Base-by-base conservation (phyloP, 2,113 vertebrate species). In the Herpetotheres cachinnans region DNA sequence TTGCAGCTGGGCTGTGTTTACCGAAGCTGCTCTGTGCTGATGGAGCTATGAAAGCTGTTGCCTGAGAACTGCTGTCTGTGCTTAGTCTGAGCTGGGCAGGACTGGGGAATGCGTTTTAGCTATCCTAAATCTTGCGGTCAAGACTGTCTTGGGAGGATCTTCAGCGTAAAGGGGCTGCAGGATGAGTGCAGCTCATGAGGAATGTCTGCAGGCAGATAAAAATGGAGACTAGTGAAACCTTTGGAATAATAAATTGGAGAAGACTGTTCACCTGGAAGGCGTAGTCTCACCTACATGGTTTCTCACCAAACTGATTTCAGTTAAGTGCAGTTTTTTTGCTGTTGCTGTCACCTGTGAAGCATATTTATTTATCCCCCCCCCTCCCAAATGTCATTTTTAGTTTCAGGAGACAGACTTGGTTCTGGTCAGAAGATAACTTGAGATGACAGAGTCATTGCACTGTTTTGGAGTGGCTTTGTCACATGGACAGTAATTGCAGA, bases 241-340 rank as follows among this genome's bases (percentile, higher is more conserved):
- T 40, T 36, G 46, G 79, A 50, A 19, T 49, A 34, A 50, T 19
- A 4, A 10, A 36, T 15, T 32, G 65, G 50, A 49, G 46, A 7
- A 25, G 29, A 4, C 21, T 9, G 3, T 24, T 36, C 27, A 21
- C n/a, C 40, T 74, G 78, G 29, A 12, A 32, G 13, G 13, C 16
- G 4, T 13, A 13, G 15, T 4, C 46, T 42, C 13, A 12, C 55
- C 54, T 24, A 0, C 16, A 2, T 8, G 13, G 17, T 34, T 84
- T 74, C 69, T 82, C 38, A 52, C 47, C 69, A 58, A 12, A n/a
- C 8, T 86, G 77, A 22, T 20, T 56, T 44, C 54, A 61, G 26
- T 44, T 26, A 6, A 44, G 18, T 44, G 40, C 2, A 4, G 6
- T 5, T 63, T 61, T 70, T n/a, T 46, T 65, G 4, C 55, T 89